Evolutionary conservation across 2,888 invertebrate species (phyloP), one percentile per base, ranked within the genome.

Genomic region (Pimpla rufipes): DNA sequence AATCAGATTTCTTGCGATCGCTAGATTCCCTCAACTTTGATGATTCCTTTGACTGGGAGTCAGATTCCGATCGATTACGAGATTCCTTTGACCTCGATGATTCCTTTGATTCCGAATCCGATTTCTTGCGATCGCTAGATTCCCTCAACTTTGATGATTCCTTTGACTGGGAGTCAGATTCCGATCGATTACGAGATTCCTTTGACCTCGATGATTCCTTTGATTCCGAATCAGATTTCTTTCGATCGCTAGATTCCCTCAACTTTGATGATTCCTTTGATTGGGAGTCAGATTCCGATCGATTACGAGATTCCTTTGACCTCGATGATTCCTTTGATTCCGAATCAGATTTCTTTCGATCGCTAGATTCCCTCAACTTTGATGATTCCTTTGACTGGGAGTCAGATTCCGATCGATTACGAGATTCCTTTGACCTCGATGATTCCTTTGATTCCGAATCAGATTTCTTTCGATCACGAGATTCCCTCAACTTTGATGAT

Each of bases 311-410:
- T 42, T 11, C 42, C 8, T 8, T 2, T 42, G 42, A 2, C 8
- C 10, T 62, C 10, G 62, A 23, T 13, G 59, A 59, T 35, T 13
- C n/a, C n/a, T 42, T 64, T 40, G 64, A 42, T 6, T 64, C 11
- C 4, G 64, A 64, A 2, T 13, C 16, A n/a, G 42, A 11, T 16
- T 42, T 21, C 0, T 40, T 21, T 10, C 5, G 40, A 64, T 10
- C 35, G 18, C 4, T 8, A 40, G 64, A 64, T 11, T 11, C 40
- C 11, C 45, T 66, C 5, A 21, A 23, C 1, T 66, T 29, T 0
- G 45, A 23, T 1, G 42, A 5, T 6, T 13, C 11, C 23, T 66
- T 6, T 2, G 66, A 29, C 18, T 21, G 6, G 18, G 37, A 40
- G 6, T 42, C 42, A 6, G 42, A 42, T 8, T 42, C 7, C 7